Conservation (phyloP, 37 sponge, comb jelly and placozoan genomes). For the Trichoplax adhaerens region DNA sequence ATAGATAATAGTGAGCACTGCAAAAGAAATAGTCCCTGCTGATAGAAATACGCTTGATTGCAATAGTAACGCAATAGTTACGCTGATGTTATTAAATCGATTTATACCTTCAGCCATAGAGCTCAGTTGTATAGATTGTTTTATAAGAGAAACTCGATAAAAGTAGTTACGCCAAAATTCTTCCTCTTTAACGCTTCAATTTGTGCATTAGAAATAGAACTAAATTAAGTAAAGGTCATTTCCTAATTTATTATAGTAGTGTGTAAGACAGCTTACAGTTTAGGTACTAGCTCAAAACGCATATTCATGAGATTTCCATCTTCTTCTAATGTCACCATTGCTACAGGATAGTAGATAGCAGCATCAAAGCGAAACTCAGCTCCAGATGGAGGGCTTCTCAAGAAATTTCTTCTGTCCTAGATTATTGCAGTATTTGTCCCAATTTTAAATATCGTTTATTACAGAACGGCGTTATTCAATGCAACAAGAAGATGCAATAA, state of each 20-base stretch:
- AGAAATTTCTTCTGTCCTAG: constrained; percentile 80
- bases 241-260: background rate
- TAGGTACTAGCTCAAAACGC: constrained; percentile 88
- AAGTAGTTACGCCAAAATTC: constrained; percentile 93
- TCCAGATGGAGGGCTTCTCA: constrained; percentile 84
- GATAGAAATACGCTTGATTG: too few relatives aligned
- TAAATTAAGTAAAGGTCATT: background rate
- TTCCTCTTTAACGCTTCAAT: constrained; percentile 65
- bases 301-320: constrained; percentile 64
- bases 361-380: constrained; percentile 79
- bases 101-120: constrained; percentile 11
- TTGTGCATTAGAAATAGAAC: background rate
- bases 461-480: background rate
- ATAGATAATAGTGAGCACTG: too few relatives aligned
- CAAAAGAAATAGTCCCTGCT: too few relatives aligned
- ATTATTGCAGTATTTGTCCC: too few relatives aligned
- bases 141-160: constrained; percentile 88
- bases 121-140: constrained; percentile 73
- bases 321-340: constrained; percentile 64
- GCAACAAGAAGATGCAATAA: background rate
- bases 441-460: background rate
- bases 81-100: too few relatives aligned
- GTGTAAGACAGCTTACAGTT: constrained; percentile 39
- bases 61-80: too few relatives aligned
- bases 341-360: constrained; percentile 52